A percentile compares a stretch with the other conserved stretches of the same genome.
phyloP scores from a whole-genome alignment of 2,888 invertebrate genomes.

The Leptinotarsa haldemani region DNA sequence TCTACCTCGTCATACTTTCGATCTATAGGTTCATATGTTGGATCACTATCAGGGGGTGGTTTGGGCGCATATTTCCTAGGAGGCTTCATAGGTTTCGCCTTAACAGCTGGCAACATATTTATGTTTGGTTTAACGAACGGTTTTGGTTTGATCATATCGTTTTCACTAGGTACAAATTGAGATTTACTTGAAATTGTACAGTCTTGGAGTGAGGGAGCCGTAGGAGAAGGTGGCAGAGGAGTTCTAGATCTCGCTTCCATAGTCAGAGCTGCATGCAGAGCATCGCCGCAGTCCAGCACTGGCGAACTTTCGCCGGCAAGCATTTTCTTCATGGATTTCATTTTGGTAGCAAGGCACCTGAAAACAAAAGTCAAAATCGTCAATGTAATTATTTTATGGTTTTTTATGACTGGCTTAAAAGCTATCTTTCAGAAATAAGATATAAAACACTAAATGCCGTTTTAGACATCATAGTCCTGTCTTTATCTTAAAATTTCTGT shows the following conservation, averaged over 20 bases:
- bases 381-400: too few relatives aligned
- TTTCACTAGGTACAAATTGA: constrained; percentile 11
- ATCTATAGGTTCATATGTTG: constrained; percentile 67
- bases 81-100: constrained; percentile 56
- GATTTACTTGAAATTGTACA: constrained; percentile 34
- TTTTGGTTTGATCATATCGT: constrained; percentile 23
- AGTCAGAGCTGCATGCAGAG: constrained; percentile 78
- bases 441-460: too few relatives aligned
- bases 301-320: constrained; percentile 75
- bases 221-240: constrained; percentile 74
- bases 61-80: constrained; percentile 60
- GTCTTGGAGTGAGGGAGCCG: constrained; percentile 57
- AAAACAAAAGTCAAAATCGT: constrained; percentile 28
- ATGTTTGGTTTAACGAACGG: constrained; percentile 27
- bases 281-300: constrained; percentile 77
- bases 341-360: constrained; percentile 83
- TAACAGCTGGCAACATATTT: background rate
- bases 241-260: constrained; percentile 87
- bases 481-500: too few relatives aligned
- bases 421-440: too few relatives aligned
- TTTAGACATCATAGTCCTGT: too few relatives aligned
- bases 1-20: constrained; percentile 83
- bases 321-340: constrained; percentile 89
- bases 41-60: constrained; percentile 27
- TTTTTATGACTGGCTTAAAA: too few relatives aligned